phyloP scores from a whole-genome alignment of 2,888 invertebrate species.

The Drosophila phalerata region DNA sequence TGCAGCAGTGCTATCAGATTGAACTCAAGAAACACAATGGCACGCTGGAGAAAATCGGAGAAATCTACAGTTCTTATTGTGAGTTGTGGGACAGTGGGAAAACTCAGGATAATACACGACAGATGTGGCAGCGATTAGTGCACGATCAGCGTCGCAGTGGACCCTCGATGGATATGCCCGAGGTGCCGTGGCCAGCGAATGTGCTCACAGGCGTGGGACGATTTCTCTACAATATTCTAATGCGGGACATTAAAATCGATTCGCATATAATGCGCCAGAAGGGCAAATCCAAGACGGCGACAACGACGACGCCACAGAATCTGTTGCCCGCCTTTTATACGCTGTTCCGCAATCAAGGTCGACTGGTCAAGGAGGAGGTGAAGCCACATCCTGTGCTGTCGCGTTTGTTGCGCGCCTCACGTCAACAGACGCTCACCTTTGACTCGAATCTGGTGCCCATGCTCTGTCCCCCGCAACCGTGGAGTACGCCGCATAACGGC shows the following conservation, averaged over 20 bases:
- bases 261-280: constrained; percentile 88
- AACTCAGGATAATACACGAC: constrained; percentile 87
- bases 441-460: constrained; percentile 91
- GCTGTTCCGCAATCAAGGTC: constrained; percentile 89
- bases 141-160: constrained; percentile 86
- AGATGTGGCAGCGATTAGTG: constrained; percentile 90
- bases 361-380: constrained; percentile 89
- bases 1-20: constrained; percentile 89
- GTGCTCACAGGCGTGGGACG: constrained; percentile 90
- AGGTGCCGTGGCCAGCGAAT: constrained; percentile 89
- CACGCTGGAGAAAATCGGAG: constrained; percentile 88
- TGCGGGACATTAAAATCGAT: constrained; percentile 94
- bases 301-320: constrained; percentile 85
- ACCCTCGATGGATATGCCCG: constrained; percentile 87
- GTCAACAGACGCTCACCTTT: constrained; percentile 90
- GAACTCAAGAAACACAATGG: constrained; percentile 89
- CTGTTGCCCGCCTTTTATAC: constrained; percentile 92
- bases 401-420: constrained; percentile 89
- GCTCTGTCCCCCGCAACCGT: constrained; percentile 94
- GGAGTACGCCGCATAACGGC: constrained; percentile 90
- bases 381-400: constrained; percentile 93
- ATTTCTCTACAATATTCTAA: constrained; percentile 94
- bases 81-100: constrained; percentile 88
- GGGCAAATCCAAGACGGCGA: constrained; percentile 82
- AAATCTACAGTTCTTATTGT: constrained; percentile 89